These are phyloP conservation scores for Diaphora mendica DNA, from an alignment of 2,888 invertebrate species.

Conservation along the genomic window DNA sequence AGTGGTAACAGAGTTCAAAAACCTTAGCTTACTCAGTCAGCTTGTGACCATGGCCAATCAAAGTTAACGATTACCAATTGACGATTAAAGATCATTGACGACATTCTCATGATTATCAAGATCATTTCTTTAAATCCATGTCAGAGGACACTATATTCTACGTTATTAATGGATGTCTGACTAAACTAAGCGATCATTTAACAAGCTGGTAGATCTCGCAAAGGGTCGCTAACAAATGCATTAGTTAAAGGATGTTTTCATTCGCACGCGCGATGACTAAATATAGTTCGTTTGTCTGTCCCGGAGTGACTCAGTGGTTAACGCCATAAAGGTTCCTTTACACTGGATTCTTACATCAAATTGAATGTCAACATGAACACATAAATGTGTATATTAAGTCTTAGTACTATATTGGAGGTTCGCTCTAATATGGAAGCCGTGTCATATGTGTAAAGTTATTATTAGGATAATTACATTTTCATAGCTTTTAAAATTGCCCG, in stretches of 20 bases:
- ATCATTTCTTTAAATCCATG: not conserved
- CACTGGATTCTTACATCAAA: conserved; percentile 3
- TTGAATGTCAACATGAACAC: not conserved
- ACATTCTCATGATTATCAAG: not conserved
- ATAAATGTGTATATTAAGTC: not conserved
- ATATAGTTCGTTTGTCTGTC: conserved; percentile 55
- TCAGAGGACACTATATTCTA: not conserved
- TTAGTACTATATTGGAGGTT: not conserved
- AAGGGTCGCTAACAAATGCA: conserved; percentile 26
- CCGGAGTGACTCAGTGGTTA: conserved; percentile 60
- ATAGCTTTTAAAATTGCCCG: no score
- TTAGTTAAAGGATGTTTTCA: conserved; percentile 52
- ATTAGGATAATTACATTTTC: no score
- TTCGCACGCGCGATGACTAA: conserved; percentile 47
- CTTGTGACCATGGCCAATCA: not conserved
- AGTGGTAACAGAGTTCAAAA: not conserved
- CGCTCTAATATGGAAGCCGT: not conserved
- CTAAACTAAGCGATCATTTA: not conserved
- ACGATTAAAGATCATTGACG: not conserved
- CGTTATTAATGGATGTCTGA: not conserved
- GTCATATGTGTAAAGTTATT: no score
- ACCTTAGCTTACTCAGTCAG: not conserved
- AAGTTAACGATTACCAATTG: not conserved
- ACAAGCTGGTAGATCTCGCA: conserved; percentile 9
- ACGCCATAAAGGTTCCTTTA: conserved; percentile 30